Base-by-base conservation (phyloP, 2,797 vertebrate species). In the Semaprochilodus insignis region DNA sequence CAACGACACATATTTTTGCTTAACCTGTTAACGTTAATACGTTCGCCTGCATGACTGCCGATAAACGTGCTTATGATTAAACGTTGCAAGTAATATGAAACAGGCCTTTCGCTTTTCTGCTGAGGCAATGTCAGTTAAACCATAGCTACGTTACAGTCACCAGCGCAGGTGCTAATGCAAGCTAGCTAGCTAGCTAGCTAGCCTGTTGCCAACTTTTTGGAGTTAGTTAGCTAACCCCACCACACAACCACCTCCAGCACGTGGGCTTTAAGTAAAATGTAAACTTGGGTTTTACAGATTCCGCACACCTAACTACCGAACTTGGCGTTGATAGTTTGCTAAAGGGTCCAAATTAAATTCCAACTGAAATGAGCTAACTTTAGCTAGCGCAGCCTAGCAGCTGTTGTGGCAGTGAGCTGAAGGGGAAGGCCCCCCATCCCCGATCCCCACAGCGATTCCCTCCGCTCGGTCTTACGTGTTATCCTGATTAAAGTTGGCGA, bases 401-500 rank as follows among this genome's bases (percentile, higher is more conserved):
- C 31, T 57, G 2, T 7, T 21, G 14, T 54, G 40, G 4, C 2
- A 36, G 59, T 40, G 40, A n/a, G 15, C 23, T 15, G 62, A 73
- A 69, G 80, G 77, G 86, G 27, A 82, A 90, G 94, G 92, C 92
- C 25, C 91, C 90, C 23, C 82, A 71, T 76, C 78, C 73, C 48
- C 82, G 78, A 71, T 1, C 73, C 55, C 72, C 78, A 36, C 67
- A 34, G 82, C 44, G 74, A 25, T 75, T 74, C 13, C 83, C 90
- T 90, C 87, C 87, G 89, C 87, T 89, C 85, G 82, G 91, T 87
- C 97, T 97, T 97, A 99, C 97, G 97, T 99, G 96, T 97, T 97
- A 91, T 99, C 97, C 95, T 99, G 97, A 95, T 99, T 99, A 89
- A 99, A 99, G 96, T 98, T 99, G 92, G 97, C 97, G 95, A 99